Base-by-base conservation (phyloP, 2,888 invertebrate genomes). In the Drosophila eohydei region DNA sequence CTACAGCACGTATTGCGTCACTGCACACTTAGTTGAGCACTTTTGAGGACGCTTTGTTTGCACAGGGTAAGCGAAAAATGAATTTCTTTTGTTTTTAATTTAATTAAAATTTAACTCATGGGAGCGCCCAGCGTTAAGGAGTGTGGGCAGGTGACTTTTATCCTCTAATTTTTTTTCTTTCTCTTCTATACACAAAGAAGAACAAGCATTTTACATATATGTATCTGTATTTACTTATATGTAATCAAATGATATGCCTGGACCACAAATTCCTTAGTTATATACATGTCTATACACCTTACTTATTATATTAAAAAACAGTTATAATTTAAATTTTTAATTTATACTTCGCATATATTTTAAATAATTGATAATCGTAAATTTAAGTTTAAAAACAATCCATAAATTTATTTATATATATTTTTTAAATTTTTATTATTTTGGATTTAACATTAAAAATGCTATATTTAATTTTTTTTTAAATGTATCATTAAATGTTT, bases 1-100 rank as follows among this genome's bases (percentile, higher is more conserved):
- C 43, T 30, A 55, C 36, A 56, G 38, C 68, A 51, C 51, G 62
- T 74, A 78, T 78, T 78, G 78, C 78, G 78, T 78, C 78, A 78
- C 79, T 61, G 12, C 50, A 34, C 21, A 48, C 50, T 11, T 26
- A 51, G 61, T 71, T 58, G 64, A 70, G 50, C 51, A 63, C 8
- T 57, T 48, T 38, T 44, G 61, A 73, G 66, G 46, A 66, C 63
- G 63, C 59, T 50, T 74, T 65, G 51, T 68, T 66, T 41, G 63
- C 58, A 46, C 63, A 70, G 65, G 55, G 80, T 78, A 78, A 80
- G 71, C 56, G 48, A 34, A 46, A 57, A 43, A 34, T 62, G 21
- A 40, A 41, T 61, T 69, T 11, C 6, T 8, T 9, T 5, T n/a
- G 9, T 48, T n/a, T 2, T 32, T 72, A 78, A 74, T 78, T 74